Percentiles rank a stretch among this genome's conserved stretches.
phyloP scores from a whole-genome alignment of 2,113 vertebrate species.

The Furnarius figulus region DNA sequence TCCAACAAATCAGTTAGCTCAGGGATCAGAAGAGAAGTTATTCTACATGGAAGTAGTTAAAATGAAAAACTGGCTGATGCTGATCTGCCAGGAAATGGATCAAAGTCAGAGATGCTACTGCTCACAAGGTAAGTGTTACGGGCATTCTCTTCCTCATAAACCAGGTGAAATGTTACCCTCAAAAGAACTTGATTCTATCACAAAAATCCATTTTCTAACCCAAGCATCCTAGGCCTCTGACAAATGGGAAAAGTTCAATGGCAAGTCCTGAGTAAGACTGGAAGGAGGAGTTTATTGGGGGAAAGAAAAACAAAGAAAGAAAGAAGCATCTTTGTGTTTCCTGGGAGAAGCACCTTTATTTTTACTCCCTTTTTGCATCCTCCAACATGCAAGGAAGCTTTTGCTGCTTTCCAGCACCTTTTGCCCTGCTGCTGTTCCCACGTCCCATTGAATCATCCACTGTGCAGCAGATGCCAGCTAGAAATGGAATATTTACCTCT shows the following conservation, averaged over 20 bases:
- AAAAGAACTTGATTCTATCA: neutral
- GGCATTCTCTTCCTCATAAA: neutral
- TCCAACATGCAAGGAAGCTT: neutral
- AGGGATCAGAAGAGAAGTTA: neutral
- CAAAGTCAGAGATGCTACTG: neutral
- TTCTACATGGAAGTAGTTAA: neutral
- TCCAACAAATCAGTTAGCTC: neutral
- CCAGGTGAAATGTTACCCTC: neutral
- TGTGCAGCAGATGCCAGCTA: neutral
- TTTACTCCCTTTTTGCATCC: neutral
- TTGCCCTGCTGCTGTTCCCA: neutral
- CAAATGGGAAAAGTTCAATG: neutral
- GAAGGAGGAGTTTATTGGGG: rapidly evolving
- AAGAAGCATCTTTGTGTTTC: neutral
- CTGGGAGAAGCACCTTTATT: neutral
- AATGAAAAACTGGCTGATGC: neutral
- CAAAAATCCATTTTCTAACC: neutral
- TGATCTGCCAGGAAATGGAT: neutral
- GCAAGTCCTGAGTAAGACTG: neutral
- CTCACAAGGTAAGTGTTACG: neutral
- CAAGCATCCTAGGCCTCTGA: neutral
- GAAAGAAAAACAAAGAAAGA: neutral
- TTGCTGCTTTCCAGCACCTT: neutral
- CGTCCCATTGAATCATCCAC: neutral
- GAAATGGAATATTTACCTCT: neutral